A percentile compares a stretch with the other conserved stretches of the same genome.
Conservation (phyloP, 2,797 vertebrate genomes). For the Myotis myotis region DNA sequence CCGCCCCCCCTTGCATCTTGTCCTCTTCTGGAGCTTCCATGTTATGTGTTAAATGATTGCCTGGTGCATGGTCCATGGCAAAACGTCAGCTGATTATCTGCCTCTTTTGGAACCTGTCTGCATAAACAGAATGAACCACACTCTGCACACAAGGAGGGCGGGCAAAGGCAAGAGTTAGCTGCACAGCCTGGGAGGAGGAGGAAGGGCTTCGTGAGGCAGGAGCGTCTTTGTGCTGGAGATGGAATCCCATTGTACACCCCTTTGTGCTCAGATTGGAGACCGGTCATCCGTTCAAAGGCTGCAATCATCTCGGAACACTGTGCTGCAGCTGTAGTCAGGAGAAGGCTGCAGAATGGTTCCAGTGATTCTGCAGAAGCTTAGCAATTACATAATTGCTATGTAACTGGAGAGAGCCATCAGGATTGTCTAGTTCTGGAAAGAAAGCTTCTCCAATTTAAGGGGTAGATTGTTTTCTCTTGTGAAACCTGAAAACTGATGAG, state of each 20-base stretch:
- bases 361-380: constrained; percentile 76
- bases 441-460: constrained; percentile 47
- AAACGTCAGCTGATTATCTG: constrained; percentile 80
- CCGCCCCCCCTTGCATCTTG: constrained; percentile 72
- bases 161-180: constrained; percentile 70
- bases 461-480: constrained; percentile 65
- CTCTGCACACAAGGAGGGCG: constrained; percentile 72
- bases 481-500: constrained; percentile 64
- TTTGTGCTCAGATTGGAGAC: constrained; percentile 78
- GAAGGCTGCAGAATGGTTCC: constrained; percentile 76
- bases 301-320: constrained; percentile 80
- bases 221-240: constrained; percentile 82
- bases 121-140: constrained; percentile 70
- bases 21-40: constrained; percentile 80
- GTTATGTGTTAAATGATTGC: constrained; percentile 77
- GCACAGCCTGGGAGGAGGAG: constrained; percentile 76
- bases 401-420: constrained; percentile 75
- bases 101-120: constrained; percentile 76
- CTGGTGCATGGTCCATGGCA: constrained; percentile 82
- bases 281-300: constrained; percentile 79
- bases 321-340: constrained; percentile 74
- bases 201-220: constrained; percentile 77
- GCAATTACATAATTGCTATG: constrained; percentile 79
- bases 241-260: constrained; percentile 80
- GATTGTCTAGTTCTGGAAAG: constrained; percentile 74